Evolutionary conservation across 1,140 invertebrate genomes (phyloP), one percentile per base, ranked within the genome.

Genomic region (Tetramorium alpestre): DNA sequence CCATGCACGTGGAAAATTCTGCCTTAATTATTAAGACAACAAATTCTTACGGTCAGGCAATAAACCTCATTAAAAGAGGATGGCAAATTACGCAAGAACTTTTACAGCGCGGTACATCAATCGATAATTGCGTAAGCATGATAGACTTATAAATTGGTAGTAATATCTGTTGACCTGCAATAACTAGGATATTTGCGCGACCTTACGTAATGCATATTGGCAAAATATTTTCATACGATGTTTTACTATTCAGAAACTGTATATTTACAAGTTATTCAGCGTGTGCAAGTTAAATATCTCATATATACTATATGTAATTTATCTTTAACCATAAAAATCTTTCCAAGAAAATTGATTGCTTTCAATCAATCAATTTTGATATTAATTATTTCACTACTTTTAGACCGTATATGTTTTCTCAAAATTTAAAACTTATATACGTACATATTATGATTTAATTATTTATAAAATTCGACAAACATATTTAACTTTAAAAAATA

Each of bases 1-100:
- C 18, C 51, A 44, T 38, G 7, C 49, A 41, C 33, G 51, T 81
- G 49, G 25, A 73, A 82, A 58, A 47, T 82, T 82, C 51, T 82
- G 3, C 3, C 33, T 33, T 33, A 0, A 0, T 33, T 82, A 73
- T 82, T 58, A 47, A 82, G 38, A 44, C 18, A 11, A 82, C 51
- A 60, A 82, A 28, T 72, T 51, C 38, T 44, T 13, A 25, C 18
- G 8, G 22, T 56, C 38, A 58, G 18, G 47, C 38, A 16, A 72
- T 82, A 28, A 82, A 82, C 25, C 2, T 70, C 22, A 82, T 72
- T 82, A 82, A 82, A 51, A 22, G 25, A 47, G 25, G 8, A 72
- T 69, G 33, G n/a, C 22, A 6, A 82, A 82, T 72, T 82, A 82
- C 41, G 25, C 38, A 58, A 58, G 3, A 25, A 47, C 67, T 69